Evolutionary conservation across 2,113 vertebrate genomes (phyloP).

Genomic region (Corythaixoides concolor): DNA sequence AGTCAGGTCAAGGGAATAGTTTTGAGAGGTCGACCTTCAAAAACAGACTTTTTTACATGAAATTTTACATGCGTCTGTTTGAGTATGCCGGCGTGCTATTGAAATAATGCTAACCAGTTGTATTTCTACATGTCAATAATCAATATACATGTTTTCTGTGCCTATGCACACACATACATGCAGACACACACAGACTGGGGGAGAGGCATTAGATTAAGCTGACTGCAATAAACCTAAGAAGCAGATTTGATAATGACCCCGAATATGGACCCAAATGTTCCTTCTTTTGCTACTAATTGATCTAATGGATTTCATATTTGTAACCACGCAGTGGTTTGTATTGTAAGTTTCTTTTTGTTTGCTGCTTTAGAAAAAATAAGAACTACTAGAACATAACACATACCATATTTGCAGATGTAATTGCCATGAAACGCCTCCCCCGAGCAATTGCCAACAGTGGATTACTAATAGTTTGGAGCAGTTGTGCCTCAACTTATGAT

Average conservation of each 20-base stretch:
- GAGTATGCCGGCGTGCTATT: neutral
- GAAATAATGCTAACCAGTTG: neutral
- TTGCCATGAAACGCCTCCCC: neutral
- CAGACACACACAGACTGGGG: neutral
- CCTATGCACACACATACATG: neutral
- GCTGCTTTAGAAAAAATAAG: slow-evolving; percentile 2
- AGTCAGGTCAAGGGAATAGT: neutral
- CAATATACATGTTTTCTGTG: neutral
- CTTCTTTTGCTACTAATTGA: neutral
- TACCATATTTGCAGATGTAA: slow-evolving; percentile 40
- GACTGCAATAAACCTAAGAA: neutral
- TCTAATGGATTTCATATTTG: slow-evolving; percentile 23
- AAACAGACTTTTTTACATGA: neutral
- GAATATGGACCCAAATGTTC: neutral
- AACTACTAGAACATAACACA: neutral
- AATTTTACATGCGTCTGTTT: neutral
- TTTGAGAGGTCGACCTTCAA: neutral
- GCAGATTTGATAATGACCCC: neutral
- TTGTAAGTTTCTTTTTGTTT: slow-evolving; percentile 27
- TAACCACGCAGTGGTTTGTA: slow-evolving; percentile 23
- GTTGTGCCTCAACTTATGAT: slow-evolving; percentile 1
- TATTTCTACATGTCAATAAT: neutral
- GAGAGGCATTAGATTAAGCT: neutral
- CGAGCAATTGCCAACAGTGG: neutral
- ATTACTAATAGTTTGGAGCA: neutral